Evolutionary conservation across 1,140 invertebrate species (phyloP), one percentile per base, ranked within the genome.

Genomic region (Cataglyphis hispanica): DNA sequence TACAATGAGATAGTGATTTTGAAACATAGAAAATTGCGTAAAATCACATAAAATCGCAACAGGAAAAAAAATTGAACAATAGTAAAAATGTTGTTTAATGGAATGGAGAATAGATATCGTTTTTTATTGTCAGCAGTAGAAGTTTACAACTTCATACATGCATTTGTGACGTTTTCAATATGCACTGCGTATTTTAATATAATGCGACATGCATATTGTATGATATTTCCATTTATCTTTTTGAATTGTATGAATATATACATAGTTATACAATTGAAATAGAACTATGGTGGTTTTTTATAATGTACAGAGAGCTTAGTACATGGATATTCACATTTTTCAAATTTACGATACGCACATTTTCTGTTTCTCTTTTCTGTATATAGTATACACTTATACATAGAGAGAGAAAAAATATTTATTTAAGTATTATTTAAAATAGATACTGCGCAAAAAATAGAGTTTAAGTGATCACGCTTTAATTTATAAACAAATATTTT

Each of bases 171-270:
- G n/a, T 60, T 50, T 50, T 60, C 13, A 34, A 5, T 61, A 58
- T 10, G 53, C 53, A 72, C 60, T 61, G 46, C n/a, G 13, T 34
- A 72, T 25, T 50, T 50, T 74, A 61, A 83, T 81, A 58, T 60
- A 72, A 74, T 4, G 25, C 27, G 22, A 69, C 16, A 31, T 46
- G 16, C n/a, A 22, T 83, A 60, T 60, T 43, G 78, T 31, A 22
- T 70, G 67, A 70, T 31, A 61, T 83, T 83, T 34, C 53, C 58
- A 72, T 46, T 72, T 74, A 74, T 83, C 5, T n/a, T 60, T 34
- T 5, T 22, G 13, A 56, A 2, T 67, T 40, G 46, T 53, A 16
- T 22, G 25, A n/a, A 27, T 40, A 34, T 8, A 46, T 19, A n/a
- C 4, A 16, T 34, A 31, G 50, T 43, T 27, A 8, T 61, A 74